Base-by-base conservation (phyloP, 2,888 invertebrate species). In the Ctena decussata region DNA sequence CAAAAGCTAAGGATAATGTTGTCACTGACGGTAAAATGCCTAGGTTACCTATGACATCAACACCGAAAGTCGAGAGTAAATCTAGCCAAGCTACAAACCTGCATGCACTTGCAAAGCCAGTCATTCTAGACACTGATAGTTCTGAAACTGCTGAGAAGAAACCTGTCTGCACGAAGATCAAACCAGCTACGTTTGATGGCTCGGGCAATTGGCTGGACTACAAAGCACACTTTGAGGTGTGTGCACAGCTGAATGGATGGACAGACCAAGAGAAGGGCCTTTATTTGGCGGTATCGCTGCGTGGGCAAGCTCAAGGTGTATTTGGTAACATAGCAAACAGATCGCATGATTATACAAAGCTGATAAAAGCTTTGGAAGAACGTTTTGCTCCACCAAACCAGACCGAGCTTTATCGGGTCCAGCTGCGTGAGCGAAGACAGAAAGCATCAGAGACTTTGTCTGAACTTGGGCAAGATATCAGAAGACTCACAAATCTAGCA, bases 361-460 rank as follows among this genome's bases (percentile, higher is more conserved):
- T 69, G 11, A 6, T 30, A 6, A 69, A 69, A 30, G 32, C 69
- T 27, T 30, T 69, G 6, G 27, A 69, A 27, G 69, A 69, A 21
- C 11, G 69, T 11, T 71, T 71, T 71, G 71, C 71, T 30, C 71
- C 71, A 6, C 71, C 71, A 8, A 71, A 71, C 39, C 71, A 71
- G 30, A 71, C n/a, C n/a, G n/a, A n/a, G n/a, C n/a, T n/a, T n/a
- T n/a, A n/a, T n/a, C n/a, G n/a, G n/a, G n/a, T n/a, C n/a, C n/a
- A n/a, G n/a, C n/a, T n/a, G n/a, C n/a, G n/a, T n/a, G n/a, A n/a
- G n/a, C n/a, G n/a, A n/a, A 6, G 24, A 8, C 37, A 71, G 11
- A 37, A 35, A 15, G 39, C 39, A 11, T 71, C 71, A 15, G 71
- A 71, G 24, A 37, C 37, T 2, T 24, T 71, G 5, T 71, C 71